These are phyloP conservation scores for Trichogramma pretiosum DNA, from an alignment of 1,140 invertebrate species.

Conservation along the genomic window DNA sequence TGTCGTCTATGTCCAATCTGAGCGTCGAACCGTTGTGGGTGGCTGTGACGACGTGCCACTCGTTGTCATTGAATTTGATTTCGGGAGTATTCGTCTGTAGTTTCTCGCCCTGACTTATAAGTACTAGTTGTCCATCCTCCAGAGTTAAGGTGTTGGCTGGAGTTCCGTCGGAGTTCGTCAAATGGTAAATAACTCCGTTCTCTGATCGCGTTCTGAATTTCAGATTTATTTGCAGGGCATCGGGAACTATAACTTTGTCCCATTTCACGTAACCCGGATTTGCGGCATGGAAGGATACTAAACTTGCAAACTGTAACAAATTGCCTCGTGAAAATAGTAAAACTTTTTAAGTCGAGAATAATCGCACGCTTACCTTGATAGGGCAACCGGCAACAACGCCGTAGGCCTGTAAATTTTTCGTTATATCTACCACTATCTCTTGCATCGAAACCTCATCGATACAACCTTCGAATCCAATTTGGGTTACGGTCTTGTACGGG, in stretches of 20 bases:
- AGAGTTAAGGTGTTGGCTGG: slow-evolving; percentile 60
- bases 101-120: slow-evolving; percentile 59
- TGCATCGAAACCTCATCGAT: slow-evolving; percentile 75
- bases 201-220: slow-evolving; percentile 78
- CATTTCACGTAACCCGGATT: slow-evolving; percentile 57
- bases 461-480: slow-evolving; percentile 85
- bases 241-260: slow-evolving; percentile 49
- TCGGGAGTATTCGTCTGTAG: slow-evolving; percentile 50
- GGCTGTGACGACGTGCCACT: slow-evolving; percentile 88
- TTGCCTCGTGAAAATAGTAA: background rate
- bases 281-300: slow-evolving; percentile 54
- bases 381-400: slow-evolving; percentile 81
- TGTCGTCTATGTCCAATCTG: slow-evolving; percentile 78
- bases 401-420: slow-evolving; percentile 64
- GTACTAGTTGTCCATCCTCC: slow-evolving; percentile 57
- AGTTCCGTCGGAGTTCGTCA: slow-evolving; percentile 54
- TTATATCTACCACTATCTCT: slow-evolving; percentile 67
- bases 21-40: slow-evolving; percentile 57
- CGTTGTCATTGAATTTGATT: slow-evolving; percentile 71
- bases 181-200: slow-evolving; percentile 72
- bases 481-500: slow-evolving; percentile 55
- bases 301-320: slow-evolving; percentile 42
- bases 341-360: background rate
- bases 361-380: slow-evolving; percentile 51
- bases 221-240: slow-evolving; percentile 67